These are phyloP conservation scores for Thamnophis elegans DNA, from an alignment of 2,797 vertebrate genomes.

Conservation along the genomic window DNA sequence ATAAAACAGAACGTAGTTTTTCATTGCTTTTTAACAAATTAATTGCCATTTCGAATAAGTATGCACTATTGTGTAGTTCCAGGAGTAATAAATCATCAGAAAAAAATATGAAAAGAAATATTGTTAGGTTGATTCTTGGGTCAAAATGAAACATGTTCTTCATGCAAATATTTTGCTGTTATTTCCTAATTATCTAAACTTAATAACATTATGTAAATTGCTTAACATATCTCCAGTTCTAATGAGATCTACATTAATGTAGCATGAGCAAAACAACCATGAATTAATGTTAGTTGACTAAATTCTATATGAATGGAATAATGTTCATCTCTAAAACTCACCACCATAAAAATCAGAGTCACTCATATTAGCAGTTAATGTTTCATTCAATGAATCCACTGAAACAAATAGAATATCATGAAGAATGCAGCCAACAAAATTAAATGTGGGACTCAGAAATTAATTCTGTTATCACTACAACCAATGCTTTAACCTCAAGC, in stretches of 20 bases:
- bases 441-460: slow-evolving; percentile 63
- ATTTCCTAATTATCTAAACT: slow-evolving; percentile 48
- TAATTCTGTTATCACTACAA: slow-evolving; percentile 51
- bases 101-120: slow-evolving; percentile 24
- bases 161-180: slow-evolving; percentile 33
- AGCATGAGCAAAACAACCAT: slow-evolving; percentile 61
- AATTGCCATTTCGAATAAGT: slow-evolving; percentile 44
- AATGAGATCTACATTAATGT: slow-evolving; percentile 62
- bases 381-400: slow-evolving; percentile 99
- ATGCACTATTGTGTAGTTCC: slow-evolving; percentile 35
- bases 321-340: slow-evolving; percentile 89
- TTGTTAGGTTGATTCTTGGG: slow-evolving; percentile 48
- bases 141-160: slow-evolving; percentile 22
- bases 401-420: slow-evolving; percentile 87
- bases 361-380: slow-evolving; percentile 98
- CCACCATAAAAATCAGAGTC: slow-evolving; percentile 98
- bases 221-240: slow-evolving; percentile 58
- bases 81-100: slow-evolving; percentile 54
- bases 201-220: slow-evolving; percentile 38
- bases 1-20: slow-evolving; percentile 37
- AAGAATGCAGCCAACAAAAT: slow-evolving; percentile 74
- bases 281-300: slow-evolving; percentile 79
- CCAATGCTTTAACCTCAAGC: slow-evolving; percentile 17
- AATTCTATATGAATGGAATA: slow-evolving; percentile 71
- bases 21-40: slow-evolving; percentile 38